Evolutionary conservation across 2,797 vertebrate genomes (phyloP).

Genomic region (Mastacembelus armatus): DNA sequence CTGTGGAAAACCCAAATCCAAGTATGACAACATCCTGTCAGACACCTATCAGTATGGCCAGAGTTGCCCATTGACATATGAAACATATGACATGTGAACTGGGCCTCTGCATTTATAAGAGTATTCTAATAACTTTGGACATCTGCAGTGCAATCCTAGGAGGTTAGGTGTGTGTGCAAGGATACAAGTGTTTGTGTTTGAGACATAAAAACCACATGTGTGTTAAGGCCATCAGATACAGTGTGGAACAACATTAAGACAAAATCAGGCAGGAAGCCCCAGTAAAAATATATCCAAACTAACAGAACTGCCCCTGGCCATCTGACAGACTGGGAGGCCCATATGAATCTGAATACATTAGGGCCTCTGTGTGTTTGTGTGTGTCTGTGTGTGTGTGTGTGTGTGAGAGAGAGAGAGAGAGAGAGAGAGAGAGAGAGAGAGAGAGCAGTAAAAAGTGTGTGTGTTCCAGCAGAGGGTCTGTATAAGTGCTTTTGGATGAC

Average conservation of each 20-base stretch:
- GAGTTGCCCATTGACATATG: no score
- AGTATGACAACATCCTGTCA: background rate
- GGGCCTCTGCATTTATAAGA: background rate
- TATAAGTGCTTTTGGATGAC: slow-evolving; percentile 76
- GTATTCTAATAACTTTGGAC: slow-evolving; percentile 18
- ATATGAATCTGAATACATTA: slow-evolving; percentile 58
- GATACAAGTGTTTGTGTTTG: slow-evolving; percentile 23
- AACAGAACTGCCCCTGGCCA: slow-evolving; percentile 61
- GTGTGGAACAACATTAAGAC: slow-evolving; percentile 59
- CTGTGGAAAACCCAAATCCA: background rate
- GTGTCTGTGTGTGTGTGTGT: slow-evolving; percentile 18
- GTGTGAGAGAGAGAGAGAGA: slow-evolving; percentile 19
- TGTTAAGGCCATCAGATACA: slow-evolving; percentile 55
- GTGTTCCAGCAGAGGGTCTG: slow-evolving; percentile 63
- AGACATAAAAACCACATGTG: slow-evolving; percentile 55
- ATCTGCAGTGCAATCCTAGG: slow-evolving; percentile 32
- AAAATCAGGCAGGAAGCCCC: slow-evolving; percentile 57
- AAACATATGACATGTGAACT: no score
- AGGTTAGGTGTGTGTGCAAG: slow-evolving; percentile 34
- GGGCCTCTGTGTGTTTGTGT: slow-evolving; percentile 18
- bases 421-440: slow-evolving; percentile 2
- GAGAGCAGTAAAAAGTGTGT: slow-evolving; percentile 28
- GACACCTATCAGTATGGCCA: slow-evolving; percentile 1
- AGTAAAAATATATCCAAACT: slow-evolving; percentile 52
- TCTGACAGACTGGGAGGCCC: slow-evolving; percentile 59